A percentile compares a stretch with the other conserved stretches of the same genome.
These are phyloP conservation scores for Prosopocoilus inquinatus DNA, from an alignment of 2,888 invertebrate genomes.

Conservation along the genomic window DNA sequence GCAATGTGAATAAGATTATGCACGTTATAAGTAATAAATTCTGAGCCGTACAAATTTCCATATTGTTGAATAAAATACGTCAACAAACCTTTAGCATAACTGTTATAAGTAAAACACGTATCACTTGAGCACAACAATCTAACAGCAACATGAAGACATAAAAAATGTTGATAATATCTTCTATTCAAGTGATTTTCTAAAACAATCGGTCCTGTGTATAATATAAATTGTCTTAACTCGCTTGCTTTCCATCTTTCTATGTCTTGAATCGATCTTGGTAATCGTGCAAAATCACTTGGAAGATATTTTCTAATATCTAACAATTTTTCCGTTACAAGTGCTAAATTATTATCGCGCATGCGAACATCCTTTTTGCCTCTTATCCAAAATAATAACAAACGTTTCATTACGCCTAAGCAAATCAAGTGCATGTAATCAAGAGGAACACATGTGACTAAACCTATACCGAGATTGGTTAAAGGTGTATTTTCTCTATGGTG, in stretches of 20 bases:
- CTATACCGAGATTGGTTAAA: slow-evolving; percentile 26
- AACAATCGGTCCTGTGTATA: slow-evolving; percentile 30
- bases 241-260: slow-evolving; percentile 28
- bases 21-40: slow-evolving; percentile 21
- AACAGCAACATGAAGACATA: slow-evolving; percentile 11
- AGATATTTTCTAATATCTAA: slow-evolving; percentile 3
- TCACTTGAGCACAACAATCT: not conserved
- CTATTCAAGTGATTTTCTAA: slow-evolving; percentile 19
- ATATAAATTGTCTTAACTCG: slow-evolving; percentile 27
- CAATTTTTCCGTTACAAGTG: not conserved
- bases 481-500: slow-evolving; percentile 27
- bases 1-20: slow-evolving; percentile 26
- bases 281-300: slow-evolving; percentile 26
- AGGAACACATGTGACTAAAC: slow-evolving; percentile 31
- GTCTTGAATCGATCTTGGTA: slow-evolving; percentile 24
- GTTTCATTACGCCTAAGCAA: slow-evolving; percentile 32
- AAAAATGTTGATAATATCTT: slow-evolving; percentile 20
- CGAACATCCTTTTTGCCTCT: slow-evolving; percentile 16
- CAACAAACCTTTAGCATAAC: slow-evolving; percentile 3
- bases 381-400: slow-evolving; percentile 26
- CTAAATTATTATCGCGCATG: slow-evolving; percentile 2
- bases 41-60: slow-evolving; percentile 8
- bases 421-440: slow-evolving; percentile 33
- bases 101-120: not conserved
- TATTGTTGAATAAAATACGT: slow-evolving; percentile 6